Base-by-base conservation (phyloP, 2,113 vertebrate species). In the Oreotrochilus melanogaster region DNA sequence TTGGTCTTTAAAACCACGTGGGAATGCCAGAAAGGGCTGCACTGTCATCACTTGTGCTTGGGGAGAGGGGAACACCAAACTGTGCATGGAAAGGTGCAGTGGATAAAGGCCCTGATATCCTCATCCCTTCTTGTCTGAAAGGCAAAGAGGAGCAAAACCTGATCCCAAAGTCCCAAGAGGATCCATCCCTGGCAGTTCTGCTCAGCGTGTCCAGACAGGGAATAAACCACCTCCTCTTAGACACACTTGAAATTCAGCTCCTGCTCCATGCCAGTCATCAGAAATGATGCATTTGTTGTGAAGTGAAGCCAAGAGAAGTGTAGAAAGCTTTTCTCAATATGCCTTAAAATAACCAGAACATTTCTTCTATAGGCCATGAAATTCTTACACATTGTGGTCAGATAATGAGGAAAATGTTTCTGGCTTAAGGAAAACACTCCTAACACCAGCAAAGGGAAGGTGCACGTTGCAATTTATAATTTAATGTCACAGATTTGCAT, bases 241-340 rank as follows among this genome's bases (percentile, higher is more conserved):
- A 73, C 71, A 92, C 54, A 53, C 83, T 96, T 90, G 66, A 89
- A 94, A 92, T 96, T 89, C 94, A 81, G 81, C 92, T 88, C 84
- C 93, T 43, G 86, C 80, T 94, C 89, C 51, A 28, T 16, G 72
- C 79, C 93, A 94, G 53, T 87, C 90, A 71, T 53, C 42, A 18
- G 61, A 92, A 94, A 72, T 50, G 93, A 89, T 86, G 88, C 57
- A 27, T 71, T 92, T 75, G 53, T 74, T 57, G 73, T 64, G 81
- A 92, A 95, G 95, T 8, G 71, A 72, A 95, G 91, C 93, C 94
- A 88, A 72, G 33, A 62, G 60, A 88, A 72, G 78, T 61, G 61
- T 0, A 33, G 79, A 86, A 43, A 70, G 67, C 10, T 37, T 22
- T 65, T 81, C 61, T 9, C 45, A 31, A 7, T 15, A 45, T 1